These are phyloP conservation scores for Orthosia incerta DNA, from an alignment of 2,888 invertebrate species.

Conservation along the genomic window DNA sequence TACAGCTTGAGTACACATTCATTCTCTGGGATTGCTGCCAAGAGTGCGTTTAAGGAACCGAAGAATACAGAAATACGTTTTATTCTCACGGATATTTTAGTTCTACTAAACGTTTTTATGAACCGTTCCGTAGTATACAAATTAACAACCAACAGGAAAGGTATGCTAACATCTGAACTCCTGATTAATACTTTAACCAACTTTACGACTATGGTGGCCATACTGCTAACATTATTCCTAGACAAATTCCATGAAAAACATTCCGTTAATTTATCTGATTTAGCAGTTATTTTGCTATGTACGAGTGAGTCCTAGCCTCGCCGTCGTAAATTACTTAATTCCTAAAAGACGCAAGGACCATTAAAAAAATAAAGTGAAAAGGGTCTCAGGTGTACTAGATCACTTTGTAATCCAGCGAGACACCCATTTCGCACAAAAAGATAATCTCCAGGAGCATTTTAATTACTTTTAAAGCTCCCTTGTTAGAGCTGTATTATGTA, in stretches of 20 bases:
- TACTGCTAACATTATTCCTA: neutral
- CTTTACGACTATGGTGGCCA: neutral
- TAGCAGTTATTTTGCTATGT: neutral
- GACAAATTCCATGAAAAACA: too few relatives aligned
- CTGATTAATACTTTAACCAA: neutral
- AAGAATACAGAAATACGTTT: neutral
- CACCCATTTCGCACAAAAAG: slow-evolving; percentile 53
- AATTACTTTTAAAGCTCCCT: slow-evolving; percentile 66
- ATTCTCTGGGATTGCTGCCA: slow-evolving; percentile 19
- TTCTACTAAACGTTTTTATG: neutral
- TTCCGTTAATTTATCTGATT: neutral
- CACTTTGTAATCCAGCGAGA: slow-evolving; percentile 57
- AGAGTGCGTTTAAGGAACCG: slow-evolving; percentile 10
- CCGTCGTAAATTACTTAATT: slow-evolving; percentile 28
- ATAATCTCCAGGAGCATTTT: slow-evolving; percentile 62
- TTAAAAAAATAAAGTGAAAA: slow-evolving; percentile 50
- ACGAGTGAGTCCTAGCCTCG: neutral
- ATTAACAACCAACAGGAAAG: neutral
- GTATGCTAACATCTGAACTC: neutral
- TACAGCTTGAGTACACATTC: slow-evolving; percentile 25
- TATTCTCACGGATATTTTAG: slow-evolving; percentile 1
- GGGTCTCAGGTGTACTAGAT: slow-evolving; percentile 51
- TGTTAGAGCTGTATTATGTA: slow-evolving; percentile 71
- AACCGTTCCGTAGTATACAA: too few relatives aligned
- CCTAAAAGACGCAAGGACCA: slow-evolving; percentile 21